A percentile compares a stretch with the other conserved stretches of the same genome.
Conservation (phyloP, 1,140 invertebrate species). For the Drosophila kohkoa region DNA sequence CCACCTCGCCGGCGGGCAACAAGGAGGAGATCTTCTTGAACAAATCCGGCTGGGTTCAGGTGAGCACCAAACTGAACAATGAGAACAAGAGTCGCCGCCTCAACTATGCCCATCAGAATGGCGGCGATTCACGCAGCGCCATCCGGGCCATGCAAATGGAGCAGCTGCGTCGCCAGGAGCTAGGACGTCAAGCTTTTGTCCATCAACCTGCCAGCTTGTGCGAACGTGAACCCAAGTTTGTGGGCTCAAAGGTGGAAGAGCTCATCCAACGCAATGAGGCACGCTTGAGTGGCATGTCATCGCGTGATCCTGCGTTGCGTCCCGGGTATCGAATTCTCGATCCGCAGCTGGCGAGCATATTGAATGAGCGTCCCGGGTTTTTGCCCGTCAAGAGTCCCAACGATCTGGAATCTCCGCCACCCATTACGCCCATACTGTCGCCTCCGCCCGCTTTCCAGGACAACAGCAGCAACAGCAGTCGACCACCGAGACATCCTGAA, state of each 20-base stretch:
- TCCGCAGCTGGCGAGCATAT: conserved; percentile 74
- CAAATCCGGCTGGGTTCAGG: conserved; percentile 84
- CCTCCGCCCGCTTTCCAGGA: conserved; percentile 86
- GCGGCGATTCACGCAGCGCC: conserved; percentile 28
- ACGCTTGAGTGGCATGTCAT: conserved; percentile 43
- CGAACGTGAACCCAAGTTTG: conserved; percentile 62
- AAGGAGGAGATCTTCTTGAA: conserved; percentile 83
- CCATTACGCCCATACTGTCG: conserved; percentile 85
- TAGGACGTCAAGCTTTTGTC: conserved; percentile 53
- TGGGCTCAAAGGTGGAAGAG: conserved; percentile 80
- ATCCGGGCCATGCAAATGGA: conserved; percentile 56
- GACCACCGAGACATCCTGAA: conserved; percentile 47
- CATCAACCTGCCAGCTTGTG: conserved; percentile 53
- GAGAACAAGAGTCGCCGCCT: conserved; percentile 58
- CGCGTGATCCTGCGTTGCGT: conserved; percentile 57
- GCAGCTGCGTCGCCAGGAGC: conserved; percentile 52
- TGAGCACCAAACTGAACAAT: conserved; percentile 63
- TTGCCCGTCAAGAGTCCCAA: conserved; percentile 73
- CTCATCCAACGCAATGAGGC: conserved; percentile 79
- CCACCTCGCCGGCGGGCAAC: conserved; percentile 48
- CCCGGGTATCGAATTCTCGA: conserved; percentile 80
- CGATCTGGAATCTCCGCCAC: conserved; percentile 82
- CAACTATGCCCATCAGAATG: conserved; percentile 62
- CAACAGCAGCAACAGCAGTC: conserved; percentile 73
- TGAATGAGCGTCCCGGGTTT: conserved; percentile 83